Conservation (phyloP, 2,113 vertebrate genomes). For the Heliornis fulica region DNA sequence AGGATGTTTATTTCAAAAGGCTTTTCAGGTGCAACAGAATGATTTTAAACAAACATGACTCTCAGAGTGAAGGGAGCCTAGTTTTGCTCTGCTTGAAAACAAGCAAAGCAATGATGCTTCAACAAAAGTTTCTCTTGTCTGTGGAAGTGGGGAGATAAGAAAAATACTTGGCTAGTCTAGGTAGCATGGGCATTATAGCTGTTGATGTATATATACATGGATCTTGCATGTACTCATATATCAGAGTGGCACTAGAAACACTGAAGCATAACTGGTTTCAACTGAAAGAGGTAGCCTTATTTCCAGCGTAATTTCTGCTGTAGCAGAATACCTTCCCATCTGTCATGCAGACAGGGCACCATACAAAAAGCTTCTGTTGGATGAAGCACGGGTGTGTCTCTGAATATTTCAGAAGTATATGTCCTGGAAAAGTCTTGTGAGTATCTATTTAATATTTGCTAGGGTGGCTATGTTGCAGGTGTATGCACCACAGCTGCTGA, state of each 20-base stretch:
- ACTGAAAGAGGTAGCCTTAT: background rate
- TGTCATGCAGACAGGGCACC: background rate
- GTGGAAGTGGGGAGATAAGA: background rate
- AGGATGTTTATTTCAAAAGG: background rate
- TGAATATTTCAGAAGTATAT: background rate
- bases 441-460: background rate
- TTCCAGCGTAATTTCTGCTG: background rate
- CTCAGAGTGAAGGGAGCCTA: background rate
- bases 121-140: constrained; percentile 24
- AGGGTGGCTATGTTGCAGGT: background rate
- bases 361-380: background rate
- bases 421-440: background rate
- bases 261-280: background rate
- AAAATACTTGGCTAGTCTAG: background rate
- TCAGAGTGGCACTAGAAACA: background rate
- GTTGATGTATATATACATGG: background rate
- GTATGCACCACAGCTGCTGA: background rate
- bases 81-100: background rate
- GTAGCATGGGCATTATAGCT: background rate
- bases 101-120: background rate
- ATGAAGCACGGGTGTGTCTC: background rate
- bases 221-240: background rate
- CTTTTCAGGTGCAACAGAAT: constrained; percentile 42
- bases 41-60: constrained; percentile 27
- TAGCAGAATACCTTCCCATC: background rate